Conservation (phyloP, 2,113 vertebrate genomes). For the Marmota flaviventris region DNA sequence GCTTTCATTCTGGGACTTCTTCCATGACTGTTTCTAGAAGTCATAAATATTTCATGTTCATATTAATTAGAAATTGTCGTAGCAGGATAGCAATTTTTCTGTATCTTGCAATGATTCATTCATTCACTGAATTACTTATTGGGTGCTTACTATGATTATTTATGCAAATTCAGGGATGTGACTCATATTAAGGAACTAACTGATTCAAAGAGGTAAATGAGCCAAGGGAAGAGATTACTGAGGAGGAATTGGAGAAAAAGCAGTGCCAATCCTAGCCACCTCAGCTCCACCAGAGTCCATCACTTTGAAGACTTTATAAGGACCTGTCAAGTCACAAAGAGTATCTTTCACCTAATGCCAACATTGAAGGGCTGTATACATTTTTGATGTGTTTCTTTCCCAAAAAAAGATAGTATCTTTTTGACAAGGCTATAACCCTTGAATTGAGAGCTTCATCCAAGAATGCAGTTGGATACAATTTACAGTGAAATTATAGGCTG, state of each 20-base stretch:
- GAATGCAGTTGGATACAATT: background rate
- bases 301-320: background rate
- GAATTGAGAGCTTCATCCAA: background rate
- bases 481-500: background rate
- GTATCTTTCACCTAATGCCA: background rate
- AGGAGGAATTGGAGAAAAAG: background rate
- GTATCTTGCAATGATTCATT: conserved; percentile 51
- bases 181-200: background rate
- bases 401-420: background rate
- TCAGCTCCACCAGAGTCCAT: background rate
- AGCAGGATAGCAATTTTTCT: conserved; percentile 32
- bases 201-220: background rate
- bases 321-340: background rate
- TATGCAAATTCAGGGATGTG: background rate
- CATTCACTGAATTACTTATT: conserved; percentile 49
- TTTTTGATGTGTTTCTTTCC: background rate
- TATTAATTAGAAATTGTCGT: conserved; percentile 43
- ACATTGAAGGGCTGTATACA: background rate
- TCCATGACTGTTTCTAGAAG: conserved; percentile 20
- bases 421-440: background rate
- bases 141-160: background rate
- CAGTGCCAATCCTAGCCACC: background rate
- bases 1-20: background rate
- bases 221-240: background rate
- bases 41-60: conserved; percentile 70